Conservation (phyloP, 2,888 invertebrate species). For the Eurytoma adleriae region DNA sequence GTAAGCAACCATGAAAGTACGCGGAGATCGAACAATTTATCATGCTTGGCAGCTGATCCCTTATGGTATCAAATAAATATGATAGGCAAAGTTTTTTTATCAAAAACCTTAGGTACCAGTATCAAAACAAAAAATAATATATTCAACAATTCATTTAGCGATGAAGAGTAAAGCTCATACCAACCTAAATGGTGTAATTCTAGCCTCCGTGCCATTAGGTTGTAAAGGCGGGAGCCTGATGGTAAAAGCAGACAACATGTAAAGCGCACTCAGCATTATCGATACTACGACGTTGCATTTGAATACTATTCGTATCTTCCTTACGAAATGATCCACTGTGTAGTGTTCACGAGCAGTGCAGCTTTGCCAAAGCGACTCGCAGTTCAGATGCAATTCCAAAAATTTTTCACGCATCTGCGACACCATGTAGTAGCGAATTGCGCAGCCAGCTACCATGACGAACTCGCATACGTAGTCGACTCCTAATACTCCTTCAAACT, state of each 20-base stretch:
- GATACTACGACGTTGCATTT: not conserved
- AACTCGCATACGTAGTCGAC: no score
- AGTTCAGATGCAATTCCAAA: not conserved
- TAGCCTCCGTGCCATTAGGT: not conserved
- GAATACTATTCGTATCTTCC: not conserved
- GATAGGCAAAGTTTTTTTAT: no score
- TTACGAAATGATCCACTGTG: not conserved
- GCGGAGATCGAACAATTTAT: no score
- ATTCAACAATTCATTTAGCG: no score
- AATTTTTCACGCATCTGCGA: not conserved
- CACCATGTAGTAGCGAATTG: not conserved
- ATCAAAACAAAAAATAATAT: no score
- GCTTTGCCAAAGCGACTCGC: not conserved
- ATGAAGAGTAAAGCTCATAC: not conserved
- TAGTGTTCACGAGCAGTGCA: not conserved
- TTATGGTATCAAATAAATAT: no score
- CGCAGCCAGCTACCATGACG: not conserved
- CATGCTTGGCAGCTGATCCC: no score
- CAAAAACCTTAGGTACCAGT: no score
- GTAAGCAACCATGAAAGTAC: no score
- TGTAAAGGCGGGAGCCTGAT: not conserved
- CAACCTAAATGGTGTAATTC: not conserved
- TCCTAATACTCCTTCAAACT: no score
- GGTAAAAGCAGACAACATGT: not conserved
- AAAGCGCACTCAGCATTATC: not conserved